Conservation (phyloP, 2,888 invertebrate genomes). For the Leptarthrus brevirostris region DNA sequence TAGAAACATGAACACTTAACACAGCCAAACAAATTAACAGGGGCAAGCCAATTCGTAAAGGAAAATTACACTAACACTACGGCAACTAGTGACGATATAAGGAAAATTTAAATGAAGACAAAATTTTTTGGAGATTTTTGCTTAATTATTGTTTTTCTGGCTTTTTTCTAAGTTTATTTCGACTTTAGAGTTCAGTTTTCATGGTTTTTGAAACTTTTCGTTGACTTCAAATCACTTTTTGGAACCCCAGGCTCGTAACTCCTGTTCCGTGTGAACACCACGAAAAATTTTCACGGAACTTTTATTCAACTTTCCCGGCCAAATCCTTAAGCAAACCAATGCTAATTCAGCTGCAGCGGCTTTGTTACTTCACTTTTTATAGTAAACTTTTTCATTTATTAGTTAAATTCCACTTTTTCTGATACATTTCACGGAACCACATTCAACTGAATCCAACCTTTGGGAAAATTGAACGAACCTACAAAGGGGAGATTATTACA, state of each 20-base stretch:
- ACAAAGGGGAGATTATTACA: constrained; percentile 15
- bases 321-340: constrained; percentile 4
- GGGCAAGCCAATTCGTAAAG: constrained; percentile 30
- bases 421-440: constrained; percentile 61
- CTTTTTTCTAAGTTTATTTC: too few relatives aligned
- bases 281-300: constrained; percentile 22
- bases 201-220: neutral
- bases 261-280: neutral
- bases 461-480: constrained; percentile 66
- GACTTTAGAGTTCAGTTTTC: too few relatives aligned
- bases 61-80: constrained; percentile 38
- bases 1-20: constrained; percentile 7
- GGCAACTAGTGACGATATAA: constrained; percentile 20
- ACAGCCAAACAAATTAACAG: constrained; percentile 29
- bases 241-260: too few relatives aligned
- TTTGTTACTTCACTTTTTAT: constrained; percentile 50
- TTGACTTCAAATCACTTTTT: neutral
- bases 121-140: neutral
- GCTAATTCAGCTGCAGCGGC: neutral
- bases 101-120: constrained; percentile 14
- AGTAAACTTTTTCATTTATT: constrained; percentile 53
- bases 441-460: constrained; percentile 65
- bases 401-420: constrained; percentile 53
- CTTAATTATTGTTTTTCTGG: too few relatives aligned
- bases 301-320: neutral